These are phyloP conservation scores for Cryptocephalus moraei DNA, from an alignment of 2,888 invertebrate species.

Conservation along the genomic window DNA sequence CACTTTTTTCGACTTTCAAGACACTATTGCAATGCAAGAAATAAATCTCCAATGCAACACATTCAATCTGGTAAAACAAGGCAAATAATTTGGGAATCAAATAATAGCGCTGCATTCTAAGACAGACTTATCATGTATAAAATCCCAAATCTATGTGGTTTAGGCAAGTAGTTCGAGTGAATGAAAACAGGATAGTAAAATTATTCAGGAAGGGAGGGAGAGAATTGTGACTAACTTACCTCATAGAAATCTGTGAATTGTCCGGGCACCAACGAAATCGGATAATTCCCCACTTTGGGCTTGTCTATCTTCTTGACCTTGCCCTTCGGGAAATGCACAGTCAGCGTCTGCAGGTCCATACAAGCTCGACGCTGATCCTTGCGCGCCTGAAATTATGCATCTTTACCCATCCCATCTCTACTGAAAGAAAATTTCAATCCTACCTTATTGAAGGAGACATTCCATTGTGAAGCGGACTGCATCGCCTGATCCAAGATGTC, in stretches of 20 bases:
- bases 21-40: no score
- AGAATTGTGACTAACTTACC: slow-evolving; percentile 25
- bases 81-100: no score
- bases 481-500: slow-evolving; percentile 75
- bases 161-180: no score
- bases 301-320: slow-evolving; percentile 35
- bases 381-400: slow-evolving; percentile 36
- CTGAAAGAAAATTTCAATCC: slow-evolving; percentile 1
- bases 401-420: neutral
- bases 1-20: no score
- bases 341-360: slow-evolving; percentile 86
- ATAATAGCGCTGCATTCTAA: no score
- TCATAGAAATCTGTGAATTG: slow-evolving; percentile 87
- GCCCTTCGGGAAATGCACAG: slow-evolving; percentile 66
- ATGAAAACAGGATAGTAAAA: no score
- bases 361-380: slow-evolving; percentile 70
- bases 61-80: no score
- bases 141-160: no score
- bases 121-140: no score
- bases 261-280: slow-evolving; percentile 90
- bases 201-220: no score
- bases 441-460: slow-evolving; percentile 68
- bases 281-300: slow-evolving; percentile 62
- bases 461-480: slow-evolving; percentile 82
- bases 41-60: no score